phyloP scores from a whole-genome alignment of 2,113 vertebrate species.

The Neodontobutis hainanensis region DNA sequence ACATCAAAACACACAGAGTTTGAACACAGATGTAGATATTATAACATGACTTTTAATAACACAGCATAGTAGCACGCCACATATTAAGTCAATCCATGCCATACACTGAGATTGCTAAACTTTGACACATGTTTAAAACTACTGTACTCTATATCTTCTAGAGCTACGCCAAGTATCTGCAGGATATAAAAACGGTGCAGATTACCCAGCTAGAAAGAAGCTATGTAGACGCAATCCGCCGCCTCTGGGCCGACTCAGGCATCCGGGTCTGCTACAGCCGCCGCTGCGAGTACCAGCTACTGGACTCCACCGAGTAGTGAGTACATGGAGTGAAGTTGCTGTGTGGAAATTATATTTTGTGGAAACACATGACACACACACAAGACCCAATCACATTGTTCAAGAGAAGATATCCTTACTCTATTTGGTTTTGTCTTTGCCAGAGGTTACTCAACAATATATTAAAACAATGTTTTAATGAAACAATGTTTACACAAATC shows the following conservation, averaged over 20 bases:
- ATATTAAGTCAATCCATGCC: neutral
- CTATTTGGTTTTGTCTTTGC: too few relatives aligned
- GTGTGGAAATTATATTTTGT: constrained; percentile 6
- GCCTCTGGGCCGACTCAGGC: constrained; percentile 83
- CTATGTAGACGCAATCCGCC: constrained; percentile 71
- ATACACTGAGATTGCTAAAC: neutral
- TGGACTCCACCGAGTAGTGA: constrained; percentile 91
- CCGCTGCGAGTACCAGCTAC: constrained; percentile 86
- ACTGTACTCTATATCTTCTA: constrained; percentile 43
- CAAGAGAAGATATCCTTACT: too few relatives aligned
- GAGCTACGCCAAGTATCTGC: constrained; percentile 79
- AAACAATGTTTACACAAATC: too few relatives aligned
- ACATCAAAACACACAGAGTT: too few relatives aligned
- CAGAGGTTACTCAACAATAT: too few relatives aligned
- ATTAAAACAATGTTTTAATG: too few relatives aligned
- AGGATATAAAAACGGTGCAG: constrained; percentile 78
- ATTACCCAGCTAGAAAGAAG: constrained; percentile 72
- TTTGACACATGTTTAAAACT: neutral
- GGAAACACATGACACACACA: too few relatives aligned
- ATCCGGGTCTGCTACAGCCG: constrained; percentile 83
- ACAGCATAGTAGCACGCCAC: too few relatives aligned
- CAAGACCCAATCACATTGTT: too few relatives aligned
- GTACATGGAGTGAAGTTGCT: constrained; percentile 71
- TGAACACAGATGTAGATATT: too few relatives aligned
- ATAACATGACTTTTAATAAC: too few relatives aligned